phyloP scores from a whole-genome alignment of 2,113 vertebrate species.

The Lophius piscatorius region DNA sequence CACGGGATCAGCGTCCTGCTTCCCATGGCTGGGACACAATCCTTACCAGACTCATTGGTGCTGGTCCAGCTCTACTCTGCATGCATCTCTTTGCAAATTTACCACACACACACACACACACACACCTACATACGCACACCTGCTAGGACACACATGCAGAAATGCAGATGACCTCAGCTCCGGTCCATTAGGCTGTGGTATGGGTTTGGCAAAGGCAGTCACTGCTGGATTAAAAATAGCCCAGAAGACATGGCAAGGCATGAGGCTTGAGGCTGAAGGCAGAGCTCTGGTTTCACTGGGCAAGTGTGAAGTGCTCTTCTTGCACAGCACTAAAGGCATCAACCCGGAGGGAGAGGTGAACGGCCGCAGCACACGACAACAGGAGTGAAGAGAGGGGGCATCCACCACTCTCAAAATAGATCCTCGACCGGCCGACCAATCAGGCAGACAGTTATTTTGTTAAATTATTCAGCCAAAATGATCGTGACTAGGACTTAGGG shows the following conservation, averaged over 20 bases:
- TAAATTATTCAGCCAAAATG: too few relatives aligned
- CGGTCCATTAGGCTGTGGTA: slow-evolving; percentile 53
- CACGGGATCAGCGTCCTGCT: too few relatives aligned
- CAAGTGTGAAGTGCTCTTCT: slow-evolving; percentile 66
- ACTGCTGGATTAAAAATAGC: slow-evolving; percentile 78
- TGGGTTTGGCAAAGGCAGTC: slow-evolving; percentile 59
- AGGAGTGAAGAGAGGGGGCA: slow-evolving; percentile 31
- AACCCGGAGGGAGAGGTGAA: slow-evolving; percentile 42
- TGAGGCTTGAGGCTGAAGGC: slow-evolving; percentile 55
- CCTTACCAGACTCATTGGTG: too few relatives aligned
- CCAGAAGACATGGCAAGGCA: slow-evolving; percentile 68
- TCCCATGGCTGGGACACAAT: too few relatives aligned
- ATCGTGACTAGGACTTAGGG: too few relatives aligned
- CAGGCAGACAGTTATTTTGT: slow-evolving; percentile 18
- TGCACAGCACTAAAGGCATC: slow-evolving; percentile 51
- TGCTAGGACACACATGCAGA: slow-evolving; percentile 26
- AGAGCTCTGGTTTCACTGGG: slow-evolving; percentile 77
- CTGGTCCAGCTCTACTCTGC: too few relatives aligned
- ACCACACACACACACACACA: slow-evolving; percentile 4
- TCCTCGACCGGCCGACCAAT: not conserved
- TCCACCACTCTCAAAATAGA: slow-evolving; percentile 56
- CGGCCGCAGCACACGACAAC: slow-evolving; percentile 44
- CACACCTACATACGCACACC: slow-evolving; percentile 12
- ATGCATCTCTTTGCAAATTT: too few relatives aligned
- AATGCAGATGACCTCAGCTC: slow-evolving; percentile 34